Conservation (phyloP, 35 echinoderm and acorn worm species). For the Anneissia japonica region DNA sequence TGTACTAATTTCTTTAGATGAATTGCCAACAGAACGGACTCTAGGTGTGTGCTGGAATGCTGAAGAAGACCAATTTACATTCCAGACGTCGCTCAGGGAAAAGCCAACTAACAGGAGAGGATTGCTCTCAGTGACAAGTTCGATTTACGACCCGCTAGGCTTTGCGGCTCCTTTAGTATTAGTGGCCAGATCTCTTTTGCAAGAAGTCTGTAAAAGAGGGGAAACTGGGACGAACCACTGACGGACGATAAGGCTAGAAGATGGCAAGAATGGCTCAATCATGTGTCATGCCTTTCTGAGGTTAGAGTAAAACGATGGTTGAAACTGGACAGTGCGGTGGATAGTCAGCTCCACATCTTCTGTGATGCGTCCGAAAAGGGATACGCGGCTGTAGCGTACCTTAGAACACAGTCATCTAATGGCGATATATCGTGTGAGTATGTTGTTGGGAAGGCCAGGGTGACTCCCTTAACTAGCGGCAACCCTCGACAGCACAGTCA, state of each 20-base stretch:
- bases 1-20: conserved; percentile 15
- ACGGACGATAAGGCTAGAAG: not conserved
- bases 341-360: conserved; percentile 33
- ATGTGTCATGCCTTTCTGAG: not conserved
- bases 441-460: conserved; percentile 38
- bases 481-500: not conserved
- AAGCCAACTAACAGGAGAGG: conserved; percentile 23
- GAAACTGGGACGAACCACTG: conserved; percentile 34
- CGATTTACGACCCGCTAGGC: conserved; percentile 36
- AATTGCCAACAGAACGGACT: conserved; percentile 51
- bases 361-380: conserved; percentile 45
- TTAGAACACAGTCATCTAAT: not conserved
- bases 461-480: conserved; percentile 14
- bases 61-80: conserved; percentile 41
- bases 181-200: conserved; percentile 1
- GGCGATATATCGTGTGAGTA: not conserved
- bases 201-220: conserved; percentile 28
- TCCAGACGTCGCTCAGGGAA: conserved; percentile 19
- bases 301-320: conserved; percentile 25
- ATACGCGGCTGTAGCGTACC: conserved; percentile 29
- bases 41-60: conserved; percentile 44
- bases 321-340: not conserved
- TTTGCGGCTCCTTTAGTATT: not conserved
- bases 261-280: conserved; percentile 16
- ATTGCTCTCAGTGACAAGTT: conserved; percentile 47